Evolutionary conservation across 2,113 vertebrate species (phyloP).

Genomic region (Ciconia maguari): DNA sequence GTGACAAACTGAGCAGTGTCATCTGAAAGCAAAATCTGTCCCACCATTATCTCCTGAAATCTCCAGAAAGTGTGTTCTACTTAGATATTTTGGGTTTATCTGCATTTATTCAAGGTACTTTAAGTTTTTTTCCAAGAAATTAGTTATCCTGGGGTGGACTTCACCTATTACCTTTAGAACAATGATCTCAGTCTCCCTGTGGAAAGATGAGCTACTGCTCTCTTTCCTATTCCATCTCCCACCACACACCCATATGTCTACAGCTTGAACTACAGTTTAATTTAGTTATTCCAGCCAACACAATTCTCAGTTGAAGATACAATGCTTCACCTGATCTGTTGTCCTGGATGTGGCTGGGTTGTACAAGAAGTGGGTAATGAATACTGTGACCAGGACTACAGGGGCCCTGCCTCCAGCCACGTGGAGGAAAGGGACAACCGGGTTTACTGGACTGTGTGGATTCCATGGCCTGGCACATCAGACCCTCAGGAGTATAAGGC

Average conservation of each 20-base stretch:
- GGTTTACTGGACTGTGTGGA: too few relatives aligned
- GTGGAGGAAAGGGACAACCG: too few relatives aligned
- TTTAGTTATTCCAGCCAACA: background rate
- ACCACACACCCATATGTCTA: rapidly evolving
- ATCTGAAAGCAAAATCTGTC: background rate
- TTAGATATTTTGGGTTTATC: background rate
- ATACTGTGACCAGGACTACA: too few relatives aligned
- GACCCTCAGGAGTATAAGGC: too few relatives aligned
- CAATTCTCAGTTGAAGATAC: background rate
- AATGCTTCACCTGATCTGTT: background rate
- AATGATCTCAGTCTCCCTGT: background rate
- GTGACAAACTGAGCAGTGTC: background rate
- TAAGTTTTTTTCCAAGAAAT: background rate
- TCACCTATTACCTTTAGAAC: background rate
- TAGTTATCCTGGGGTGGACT: background rate
- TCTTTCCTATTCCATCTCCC: background rate
- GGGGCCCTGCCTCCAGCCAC: too few relatives aligned
- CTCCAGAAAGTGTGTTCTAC: background rate
- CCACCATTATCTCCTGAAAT: background rate
- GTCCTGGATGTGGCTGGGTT: too few relatives aligned
- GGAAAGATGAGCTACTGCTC: background rate
- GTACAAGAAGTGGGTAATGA: too few relatives aligned
- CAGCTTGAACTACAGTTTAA: background rate
- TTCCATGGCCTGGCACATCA: too few relatives aligned
- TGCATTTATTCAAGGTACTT: background rate